Conservation (phyloP, 2,797 vertebrate genomes). For the Chaunax sp. region DNA sequence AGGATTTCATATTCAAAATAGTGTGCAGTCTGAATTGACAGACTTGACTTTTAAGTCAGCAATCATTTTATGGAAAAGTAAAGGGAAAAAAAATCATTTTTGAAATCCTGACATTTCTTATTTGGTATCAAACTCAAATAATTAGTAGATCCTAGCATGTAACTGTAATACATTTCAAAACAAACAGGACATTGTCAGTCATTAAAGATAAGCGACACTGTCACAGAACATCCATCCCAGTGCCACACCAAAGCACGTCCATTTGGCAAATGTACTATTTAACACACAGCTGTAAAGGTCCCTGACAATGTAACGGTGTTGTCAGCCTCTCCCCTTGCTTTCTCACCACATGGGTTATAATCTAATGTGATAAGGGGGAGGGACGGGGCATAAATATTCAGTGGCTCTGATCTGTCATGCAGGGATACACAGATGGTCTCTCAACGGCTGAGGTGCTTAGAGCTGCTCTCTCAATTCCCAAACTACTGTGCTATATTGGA, state of each 20-base stretch:
- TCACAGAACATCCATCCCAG: conserved; percentile 33
- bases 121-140: background rate
- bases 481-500: conserved; percentile 63
- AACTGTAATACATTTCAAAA: too few species aligned
- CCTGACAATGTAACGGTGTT: conserved; percentile 76
- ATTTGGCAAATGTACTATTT: conserved; percentile 76
- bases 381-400: conserved; percentile 86
- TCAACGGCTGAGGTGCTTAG: conserved; percentile 79
- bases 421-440: conserved; percentile 84
- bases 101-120: background rate
- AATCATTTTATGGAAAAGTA: background rate
- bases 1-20: background rate
- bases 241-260: conserved; percentile 38
- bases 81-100: background rate
- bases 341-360: conserved; percentile 81
- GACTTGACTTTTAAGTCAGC: background rate
- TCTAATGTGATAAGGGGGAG: conserved; percentile 83
- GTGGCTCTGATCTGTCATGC: conserved; percentile 76
- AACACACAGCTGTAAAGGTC: conserved; percentile 74
- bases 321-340: conserved; percentile 77
- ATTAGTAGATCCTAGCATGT: background rate
- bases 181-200: background rate
- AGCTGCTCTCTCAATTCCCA: conserved; percentile 70
- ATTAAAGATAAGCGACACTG: background rate
- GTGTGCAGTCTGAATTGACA: background rate